Conservation (phyloP, 2,797 vertebrate genomes). For the Arremon aurantiirostris region DNA sequence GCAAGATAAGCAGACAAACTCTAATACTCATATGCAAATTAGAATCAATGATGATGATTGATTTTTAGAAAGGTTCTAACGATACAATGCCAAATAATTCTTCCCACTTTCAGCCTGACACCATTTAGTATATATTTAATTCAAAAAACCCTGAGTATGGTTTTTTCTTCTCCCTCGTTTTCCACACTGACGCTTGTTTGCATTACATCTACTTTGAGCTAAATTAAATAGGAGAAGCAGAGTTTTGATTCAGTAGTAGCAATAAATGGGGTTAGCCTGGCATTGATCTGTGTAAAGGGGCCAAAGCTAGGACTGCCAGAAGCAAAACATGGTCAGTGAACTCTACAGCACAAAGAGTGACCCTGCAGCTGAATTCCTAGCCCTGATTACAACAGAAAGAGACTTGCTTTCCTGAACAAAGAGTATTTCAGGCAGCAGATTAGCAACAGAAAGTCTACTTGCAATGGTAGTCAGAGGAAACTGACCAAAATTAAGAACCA, state of each 20-base stretch:
- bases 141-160: accelerated
- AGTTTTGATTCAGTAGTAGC: conserved; percentile 43
- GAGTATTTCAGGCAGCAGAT: conserved; percentile 38
- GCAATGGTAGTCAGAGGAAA: background rate
- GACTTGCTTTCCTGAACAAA: conserved; percentile 50
- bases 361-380: conserved; percentile 44
- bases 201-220: conserved; percentile 27
- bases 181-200: conserved; percentile 11
- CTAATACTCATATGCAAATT: background rate
- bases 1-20: background rate
- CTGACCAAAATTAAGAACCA: background rate
- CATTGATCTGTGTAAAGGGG: conserved; percentile 50
- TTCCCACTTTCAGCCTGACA: background rate
- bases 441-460: conserved; percentile 32
- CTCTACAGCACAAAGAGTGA: conserved; percentile 46
- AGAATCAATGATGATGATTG: background rate
- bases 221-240: conserved; percentile 58
- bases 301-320: conserved; percentile 30
- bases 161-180: background rate
- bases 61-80: background rate
- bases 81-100: background rate
- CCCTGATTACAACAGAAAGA: conserved; percentile 43
- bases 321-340: conserved; percentile 62
- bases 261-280: conserved; percentile 56
- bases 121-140: background rate